Evolutionary conservation across 2,888 invertebrate species (phyloP).

Genomic region (Yponomeuta cagnagella): DNA sequence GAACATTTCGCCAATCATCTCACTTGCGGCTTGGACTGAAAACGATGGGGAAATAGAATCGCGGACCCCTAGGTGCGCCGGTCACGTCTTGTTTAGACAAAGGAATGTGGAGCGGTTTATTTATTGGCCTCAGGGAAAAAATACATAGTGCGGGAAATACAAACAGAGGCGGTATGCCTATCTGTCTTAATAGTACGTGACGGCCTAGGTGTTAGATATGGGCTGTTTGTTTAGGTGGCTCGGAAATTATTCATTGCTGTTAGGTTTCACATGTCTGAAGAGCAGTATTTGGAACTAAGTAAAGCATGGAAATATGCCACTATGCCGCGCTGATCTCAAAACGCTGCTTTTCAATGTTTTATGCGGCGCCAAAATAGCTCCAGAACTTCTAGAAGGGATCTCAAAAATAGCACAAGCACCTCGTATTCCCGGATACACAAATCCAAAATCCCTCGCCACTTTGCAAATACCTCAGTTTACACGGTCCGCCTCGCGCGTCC

Average conservation of each 20-base stretch:
- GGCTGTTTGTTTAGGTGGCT: too few species aligned
- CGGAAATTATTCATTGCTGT: too few species aligned
- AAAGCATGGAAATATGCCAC: too few species aligned
- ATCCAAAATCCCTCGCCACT: background rate
- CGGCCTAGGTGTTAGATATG: too few species aligned
- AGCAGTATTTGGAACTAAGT: too few species aligned
- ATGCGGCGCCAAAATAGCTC: background rate
- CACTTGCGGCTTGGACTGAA: background rate
- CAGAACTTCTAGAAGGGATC: background rate
- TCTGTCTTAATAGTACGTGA: too few species aligned
- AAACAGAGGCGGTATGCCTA: background rate
- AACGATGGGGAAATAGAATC: background rate
- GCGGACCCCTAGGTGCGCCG: background rate
- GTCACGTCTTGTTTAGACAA: slow-evolving; percentile 3
- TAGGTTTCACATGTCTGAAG: too few species aligned
- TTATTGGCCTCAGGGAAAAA: background rate
- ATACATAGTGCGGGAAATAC: background rate
- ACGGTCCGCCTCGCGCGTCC: background rate
- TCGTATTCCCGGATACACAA: background rate
- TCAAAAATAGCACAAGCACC: background rate
- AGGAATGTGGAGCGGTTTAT: background rate
- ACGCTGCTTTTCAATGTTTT: too few species aligned
- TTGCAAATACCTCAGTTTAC: background rate
- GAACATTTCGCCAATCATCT: background rate
- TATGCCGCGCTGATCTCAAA: too few species aligned